A percentile compares a stretch with the other conserved stretches of the same genome.
Evolutionary conservation across 2,797 vertebrate species (phyloP).

Genomic region (Sebastes jordani): DNA sequence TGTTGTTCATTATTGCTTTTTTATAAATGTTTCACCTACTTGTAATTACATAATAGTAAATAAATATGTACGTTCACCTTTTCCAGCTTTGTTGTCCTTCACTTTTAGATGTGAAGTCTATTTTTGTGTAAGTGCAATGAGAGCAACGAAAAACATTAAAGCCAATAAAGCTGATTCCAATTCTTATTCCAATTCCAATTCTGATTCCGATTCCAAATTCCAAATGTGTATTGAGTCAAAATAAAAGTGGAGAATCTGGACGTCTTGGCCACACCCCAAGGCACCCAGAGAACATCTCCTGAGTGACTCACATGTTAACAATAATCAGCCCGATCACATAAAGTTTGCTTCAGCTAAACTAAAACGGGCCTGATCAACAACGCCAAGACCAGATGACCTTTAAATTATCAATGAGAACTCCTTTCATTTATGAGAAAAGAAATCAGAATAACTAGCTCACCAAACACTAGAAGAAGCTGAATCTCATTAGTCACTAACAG

Average conservation of each 20-base stretch:
- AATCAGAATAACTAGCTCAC: neutral
- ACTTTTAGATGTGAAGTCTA: no score
- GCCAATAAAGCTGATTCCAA: no score
- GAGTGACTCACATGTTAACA: neutral
- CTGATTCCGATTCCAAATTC: no score
- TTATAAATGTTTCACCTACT: accelerated
- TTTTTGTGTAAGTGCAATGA: no score
- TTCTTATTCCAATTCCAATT: no score
- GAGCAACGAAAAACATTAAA: no score
- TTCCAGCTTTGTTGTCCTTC: no score
- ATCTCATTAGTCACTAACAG: neutral
- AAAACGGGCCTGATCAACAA: neutral
- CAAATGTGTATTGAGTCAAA: no score
- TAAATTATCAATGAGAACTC: neutral
- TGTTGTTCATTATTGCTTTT: no score
- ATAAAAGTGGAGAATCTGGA: no score
- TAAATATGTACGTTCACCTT: no score
- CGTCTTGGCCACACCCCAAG: accelerated
- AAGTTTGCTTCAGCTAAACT: neutral
- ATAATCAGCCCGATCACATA: neutral
- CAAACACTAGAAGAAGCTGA: neutral
- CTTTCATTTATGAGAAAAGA: neutral
- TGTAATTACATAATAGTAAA: no score
- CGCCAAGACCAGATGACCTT: neutral
- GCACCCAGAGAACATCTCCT: neutral